Evolutionary conservation across 2,113 vertebrate species (phyloP), one percentile per base, ranked within the genome.

Genomic region (Perccottus glenii): DNA sequence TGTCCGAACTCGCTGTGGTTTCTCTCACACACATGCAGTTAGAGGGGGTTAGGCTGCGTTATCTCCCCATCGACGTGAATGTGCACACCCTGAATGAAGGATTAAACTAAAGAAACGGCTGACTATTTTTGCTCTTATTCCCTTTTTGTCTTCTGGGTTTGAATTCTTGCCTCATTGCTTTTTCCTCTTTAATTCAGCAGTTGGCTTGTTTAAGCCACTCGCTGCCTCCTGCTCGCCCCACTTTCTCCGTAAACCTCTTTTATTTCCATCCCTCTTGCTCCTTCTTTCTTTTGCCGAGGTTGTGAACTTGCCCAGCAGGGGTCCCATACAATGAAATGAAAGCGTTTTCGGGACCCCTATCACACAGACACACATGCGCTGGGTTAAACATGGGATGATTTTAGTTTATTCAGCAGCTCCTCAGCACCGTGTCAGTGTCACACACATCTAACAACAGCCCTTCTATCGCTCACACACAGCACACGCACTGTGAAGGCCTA

Each of bases 261-360:
- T 66, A 64, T 64, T 84, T 64, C 56, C 69, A 14, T 63, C 62
- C 78, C 82, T 85, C 68, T 6, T 43, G 7, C 46, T 73, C 60
- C 57, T 69, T 58, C 52, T 55, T 78, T 72, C 47, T 52, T 53
- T 19, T 53, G 79, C 52, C 7, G 15, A 73, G 83, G 79, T 80
- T 82, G 74, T 78, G 85, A 88, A 75, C 84, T 63, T 68, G 46
- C 90, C 53, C 69, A 52, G 85, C 66, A 55, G 82, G 87, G 83
- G 73, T 85, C 75, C 78, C 11, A 77, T 56, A 67, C 57, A 80
- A 65, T 87, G 72, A 87, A 80, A 89, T 85, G 60, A 83, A 83
- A 76, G 77, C 67, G 83, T 84, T 90, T 74, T 55, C 80, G 78
- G 55, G 72, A 65, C 73, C 50, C 58, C 5, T 64, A 71, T 65